Percentiles rank a stretch among this genome's conserved stretches.
Conservation (phyloP, 2,113 vertebrate genomes). For the Phrynosoma blainvillii region DNA sequence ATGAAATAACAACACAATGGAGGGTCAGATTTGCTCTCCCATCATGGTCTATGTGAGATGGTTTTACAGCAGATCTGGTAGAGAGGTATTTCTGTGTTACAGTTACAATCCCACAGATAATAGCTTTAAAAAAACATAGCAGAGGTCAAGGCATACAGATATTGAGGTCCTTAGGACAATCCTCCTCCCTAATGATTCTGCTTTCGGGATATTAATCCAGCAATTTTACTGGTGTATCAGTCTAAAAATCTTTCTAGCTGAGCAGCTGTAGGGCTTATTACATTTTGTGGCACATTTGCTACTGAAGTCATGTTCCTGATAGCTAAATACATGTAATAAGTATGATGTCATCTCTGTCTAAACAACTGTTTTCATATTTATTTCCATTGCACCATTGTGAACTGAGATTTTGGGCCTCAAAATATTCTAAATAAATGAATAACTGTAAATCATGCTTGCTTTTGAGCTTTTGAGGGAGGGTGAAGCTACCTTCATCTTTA, state of each 20-base stretch:
- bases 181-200: constrained; percentile 8
- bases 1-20: background rate
- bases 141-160: constrained; percentile 7
- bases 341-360: background rate
- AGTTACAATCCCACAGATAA: background rate
- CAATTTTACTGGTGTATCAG: background rate
- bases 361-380: background rate
- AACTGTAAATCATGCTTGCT: too few species aligned
- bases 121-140: background rate
- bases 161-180: constrained; percentile 3
- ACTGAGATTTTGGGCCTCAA: background rate
- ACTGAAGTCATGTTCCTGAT: background rate
- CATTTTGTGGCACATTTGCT: background rate
- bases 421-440: background rate
- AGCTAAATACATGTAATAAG: background rate
- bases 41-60: background rate
- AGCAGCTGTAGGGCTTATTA: background rate
- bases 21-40: background rate
- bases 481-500: too few species aligned
- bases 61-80: background rate
- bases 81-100: background rate
- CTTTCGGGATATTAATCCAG: background rate
- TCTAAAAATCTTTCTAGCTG: constrained; percentile 4
- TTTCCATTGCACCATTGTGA: background rate
- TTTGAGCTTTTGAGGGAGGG: too few species aligned